Base-by-base conservation (phyloP, 2,888 invertebrate genomes). In the Diaphora mendica region DNA sequence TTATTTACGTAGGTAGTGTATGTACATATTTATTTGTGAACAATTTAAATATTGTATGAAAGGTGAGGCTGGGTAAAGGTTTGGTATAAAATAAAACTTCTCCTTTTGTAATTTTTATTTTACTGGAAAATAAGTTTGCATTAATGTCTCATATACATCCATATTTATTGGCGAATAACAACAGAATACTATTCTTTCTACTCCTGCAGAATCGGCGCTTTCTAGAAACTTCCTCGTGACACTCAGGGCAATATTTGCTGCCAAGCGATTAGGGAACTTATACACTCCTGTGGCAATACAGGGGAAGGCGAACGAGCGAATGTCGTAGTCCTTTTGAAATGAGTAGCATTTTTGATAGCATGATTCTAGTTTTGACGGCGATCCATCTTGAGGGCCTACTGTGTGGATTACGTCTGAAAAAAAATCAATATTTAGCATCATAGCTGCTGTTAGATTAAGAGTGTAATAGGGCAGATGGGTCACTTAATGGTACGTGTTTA, bases 231-330 rank as follows among this genome's bases (percentile, higher is more conserved):
- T 95, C 80, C 98, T 95, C 0, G 97, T 96, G 0, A 97, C 96
- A 44, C 93, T 90, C 13, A 98, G 89, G 5, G 98, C 98, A 7
- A 98, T 96, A 83, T 97, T 96, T 0, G 98, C 97, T 0, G 99
- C 99, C 48, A 97, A 92, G 76, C 96, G 96, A 89, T 97, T 97
- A 0, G 98, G 98, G 91, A 98, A 99, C 0, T 98, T 98, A 90
- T 98, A 99, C 78, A 98, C 96, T 26, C 99, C 99, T 11, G 99
- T 99, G 0, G 98, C 98, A 87, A 99, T 98, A 88, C 99, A 99
- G 1, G 98, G 98, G 89, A 99, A 98, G 0, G 98, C 98, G 68
- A 98, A 96, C 11, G 97, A 96, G 66, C 94, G 94, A 3, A 98
- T 85, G 2, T 96, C 91, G 78, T 97, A 95, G 44, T 96, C 91